These are phyloP conservation scores for Linurgus olivaceus DNA, from an alignment of 2,797 vertebrate genomes.

Conservation along the genomic window DNA sequence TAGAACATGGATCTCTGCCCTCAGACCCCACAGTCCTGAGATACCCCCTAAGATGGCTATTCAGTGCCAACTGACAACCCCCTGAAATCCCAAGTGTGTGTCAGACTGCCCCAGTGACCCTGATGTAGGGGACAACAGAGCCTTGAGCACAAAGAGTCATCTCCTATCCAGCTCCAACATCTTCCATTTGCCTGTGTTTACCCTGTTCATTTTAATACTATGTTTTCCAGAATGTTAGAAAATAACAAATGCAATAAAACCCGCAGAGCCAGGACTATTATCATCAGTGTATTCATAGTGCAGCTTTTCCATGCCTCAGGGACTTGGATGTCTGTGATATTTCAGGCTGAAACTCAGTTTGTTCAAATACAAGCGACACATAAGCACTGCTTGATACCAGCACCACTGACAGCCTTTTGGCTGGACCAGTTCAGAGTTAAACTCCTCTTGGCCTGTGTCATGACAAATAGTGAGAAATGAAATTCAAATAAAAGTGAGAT, in stretches of 20 bases:
- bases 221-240: background rate
- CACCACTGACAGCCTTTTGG: background rate
- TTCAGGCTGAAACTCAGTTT: background rate
- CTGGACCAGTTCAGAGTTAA: background rate
- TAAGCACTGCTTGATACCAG: background rate
- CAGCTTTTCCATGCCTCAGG: background rate
- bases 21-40: background rate
- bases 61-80: background rate
- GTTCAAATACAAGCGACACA: background rate
- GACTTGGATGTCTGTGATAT: background rate
- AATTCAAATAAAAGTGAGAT: background rate
- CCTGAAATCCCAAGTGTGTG: background rate
- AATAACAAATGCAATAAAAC: conserved; percentile 15
- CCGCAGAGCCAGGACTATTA: background rate
- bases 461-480: background rate
- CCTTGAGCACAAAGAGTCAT: background rate
- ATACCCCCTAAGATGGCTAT: background rate
- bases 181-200: background rate
- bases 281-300: background rate
- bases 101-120: background rate
- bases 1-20: background rate
- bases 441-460: background rate
- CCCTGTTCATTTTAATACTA: background rate
- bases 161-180: background rate
- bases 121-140: background rate